Base-by-base conservation (phyloP, 2,888 invertebrate species). In the Zygaena filipendulae region DNA sequence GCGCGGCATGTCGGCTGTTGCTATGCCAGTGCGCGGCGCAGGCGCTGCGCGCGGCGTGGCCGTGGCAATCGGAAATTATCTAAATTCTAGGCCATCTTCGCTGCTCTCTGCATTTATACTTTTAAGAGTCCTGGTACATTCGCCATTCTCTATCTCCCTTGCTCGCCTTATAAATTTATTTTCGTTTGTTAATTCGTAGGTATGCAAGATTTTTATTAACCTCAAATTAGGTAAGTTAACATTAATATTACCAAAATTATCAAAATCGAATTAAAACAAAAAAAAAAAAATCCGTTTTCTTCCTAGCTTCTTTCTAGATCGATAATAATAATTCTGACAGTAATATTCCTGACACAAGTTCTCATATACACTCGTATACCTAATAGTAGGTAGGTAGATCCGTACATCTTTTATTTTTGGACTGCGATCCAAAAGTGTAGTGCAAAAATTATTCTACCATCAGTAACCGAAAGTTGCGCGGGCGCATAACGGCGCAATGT, bases 31-130 rank as follows among this genome's bases (percentile, higher is more conserved):
- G 5, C 13, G 27, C 27, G 41, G 33, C 34, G 33, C 35, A 27
- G 23, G 26, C 30, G 36, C 25, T 27, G 28, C 36, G 33, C 24
- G 42, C 42, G 38, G 25, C 27, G 39, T 45, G 50, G 41, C 54
- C 54, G 49, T 52, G 58, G 55, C 62, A 58, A 63, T 69, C 71
- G 72, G 74, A 74, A 74, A 72, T 74, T 63, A 62, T 59, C 60
- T 60, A 59, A 67, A 74, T 74, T 72, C 72, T 74, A 70, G 69
- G 67, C 61, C 72, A 68, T 36, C 72, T 67, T 36, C 43, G 42
- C 43, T 43, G 45, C 50, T 41, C 41, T 40, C 49, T 49, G 39
- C 56, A 57, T 51, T 16, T 4, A 16, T n/a, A 16, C 7, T 7
- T 16, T 16, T 16, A 16, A 16, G 7, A n/a, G n/a, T n/a, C n/a